These are phyloP conservation scores for Apodemia hepburni DNA, from an alignment of 2,888 invertebrate genomes.

Conservation along the genomic window DNA sequence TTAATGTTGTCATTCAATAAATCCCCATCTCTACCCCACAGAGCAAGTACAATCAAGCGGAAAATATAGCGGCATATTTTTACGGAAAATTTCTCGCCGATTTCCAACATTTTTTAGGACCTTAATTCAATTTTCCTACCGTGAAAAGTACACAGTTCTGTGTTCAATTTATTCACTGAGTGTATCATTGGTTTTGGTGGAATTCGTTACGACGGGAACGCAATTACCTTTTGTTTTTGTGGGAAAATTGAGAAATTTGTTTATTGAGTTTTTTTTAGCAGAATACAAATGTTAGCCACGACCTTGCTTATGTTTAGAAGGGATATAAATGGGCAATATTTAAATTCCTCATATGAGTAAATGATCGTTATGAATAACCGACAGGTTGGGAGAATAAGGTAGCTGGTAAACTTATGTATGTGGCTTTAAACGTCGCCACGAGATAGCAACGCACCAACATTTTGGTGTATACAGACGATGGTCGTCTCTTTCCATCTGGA, in stretches of 20 bases:
- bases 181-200: conserved; percentile 6
- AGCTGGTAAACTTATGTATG: too few relatives aligned
- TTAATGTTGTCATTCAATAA: neutral
- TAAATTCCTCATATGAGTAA: too few relatives aligned
- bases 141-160: conserved; percentile 7
- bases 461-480: too few relatives aligned
- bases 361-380: too few relatives aligned
- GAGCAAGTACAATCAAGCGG: conserved; percentile 41
- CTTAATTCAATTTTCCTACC: conserved; percentile 12
- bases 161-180: conserved; percentile 15
- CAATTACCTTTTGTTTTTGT: conserved; percentile 14
- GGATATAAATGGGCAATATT: too few relatives aligned
- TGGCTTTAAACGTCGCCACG: too few relatives aligned
- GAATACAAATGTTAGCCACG: neutral
- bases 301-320: too few relatives aligned
- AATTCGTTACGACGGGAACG: conserved; percentile 10
- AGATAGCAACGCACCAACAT: too few relatives aligned
- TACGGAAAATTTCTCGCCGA: conserved; percentile 1
- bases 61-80: conserved; percentile 34
- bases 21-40: conserved; percentile 22
- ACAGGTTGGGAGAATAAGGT: too few relatives aligned
- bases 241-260: conserved; percentile 4
- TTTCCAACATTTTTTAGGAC: conserved; percentile 10
- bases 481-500: too few relatives aligned
- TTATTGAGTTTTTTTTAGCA: neutral